Evolutionary conservation across 2,888 invertebrate genomes (phyloP).

Genomic region (Hyles lineata): DNA sequence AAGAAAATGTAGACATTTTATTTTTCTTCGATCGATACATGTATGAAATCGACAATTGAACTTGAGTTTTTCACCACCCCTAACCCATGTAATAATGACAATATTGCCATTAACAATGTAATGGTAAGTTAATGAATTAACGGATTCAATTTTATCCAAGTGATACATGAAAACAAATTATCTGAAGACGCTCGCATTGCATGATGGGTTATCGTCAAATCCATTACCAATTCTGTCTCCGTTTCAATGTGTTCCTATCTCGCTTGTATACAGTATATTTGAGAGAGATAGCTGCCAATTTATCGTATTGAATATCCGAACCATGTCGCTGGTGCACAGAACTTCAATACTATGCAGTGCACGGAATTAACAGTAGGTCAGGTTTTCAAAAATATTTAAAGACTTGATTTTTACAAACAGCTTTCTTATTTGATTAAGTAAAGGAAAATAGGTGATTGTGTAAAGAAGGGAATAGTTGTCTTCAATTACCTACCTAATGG

Average conservation of each 20-base stretch:
- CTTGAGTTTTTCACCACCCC: too few relatives aligned
- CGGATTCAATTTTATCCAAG: background rate
- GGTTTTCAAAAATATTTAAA: background rate
- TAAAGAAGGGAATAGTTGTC: too few relatives aligned
- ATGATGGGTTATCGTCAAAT: slow-evolving; percentile 5
- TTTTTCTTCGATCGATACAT: too few relatives aligned
- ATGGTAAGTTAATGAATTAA: background rate
- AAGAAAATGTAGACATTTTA: background rate
- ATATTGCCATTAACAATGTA: too few relatives aligned
- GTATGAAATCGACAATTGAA: too few relatives aligned
- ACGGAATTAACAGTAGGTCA: background rate
- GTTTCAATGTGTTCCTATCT: background rate
- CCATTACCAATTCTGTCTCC: background rate
- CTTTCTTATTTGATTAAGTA: too few relatives aligned
- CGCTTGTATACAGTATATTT: background rate
- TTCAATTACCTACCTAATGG: too few relatives aligned
- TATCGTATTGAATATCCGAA: slow-evolving; percentile 15
- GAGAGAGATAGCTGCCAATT: slow-evolving; percentile 23
- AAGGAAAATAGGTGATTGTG: too few relatives aligned
- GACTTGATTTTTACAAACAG: too few relatives aligned
- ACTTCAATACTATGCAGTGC: background rate
- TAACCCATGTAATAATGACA: too few relatives aligned
- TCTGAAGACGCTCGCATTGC: background rate
- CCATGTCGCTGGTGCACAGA: background rate
- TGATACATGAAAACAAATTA: background rate